Evolutionary conservation across 1,140 invertebrate genomes (phyloP).

Genomic region (Ostrea denselamellosa): DNA sequence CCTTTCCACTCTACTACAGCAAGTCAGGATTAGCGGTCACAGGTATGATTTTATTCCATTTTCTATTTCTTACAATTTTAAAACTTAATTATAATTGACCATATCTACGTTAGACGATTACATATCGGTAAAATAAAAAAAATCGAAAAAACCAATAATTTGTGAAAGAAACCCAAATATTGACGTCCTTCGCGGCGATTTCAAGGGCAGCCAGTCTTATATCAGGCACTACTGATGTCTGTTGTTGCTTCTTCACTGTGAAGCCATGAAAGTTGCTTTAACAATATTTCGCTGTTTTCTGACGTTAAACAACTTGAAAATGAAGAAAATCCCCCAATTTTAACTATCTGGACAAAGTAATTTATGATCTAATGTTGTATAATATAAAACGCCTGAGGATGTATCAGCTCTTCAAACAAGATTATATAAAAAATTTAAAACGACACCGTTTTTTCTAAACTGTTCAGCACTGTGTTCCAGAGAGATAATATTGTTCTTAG

Average conservation of each 20-base stretch:
- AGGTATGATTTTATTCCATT: not conserved
- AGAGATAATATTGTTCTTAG: not conserved
- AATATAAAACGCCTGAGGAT: not conserved
- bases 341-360: not conserved
- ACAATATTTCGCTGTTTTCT: not conserved
- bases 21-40: conserved; percentile 23
- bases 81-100: not conserved
- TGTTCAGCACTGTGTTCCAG: no score
- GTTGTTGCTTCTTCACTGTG: not conserved
- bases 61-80: not conserved
- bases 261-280: no score
- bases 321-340: not conserved
- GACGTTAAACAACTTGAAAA: not conserved
- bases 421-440: not conserved
- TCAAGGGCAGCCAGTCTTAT: not conserved
- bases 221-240: not conserved
- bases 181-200: not conserved
- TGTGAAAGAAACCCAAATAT: not conserved
- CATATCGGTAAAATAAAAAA: not conserved
- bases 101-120: not conserved
- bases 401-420: not conserved
- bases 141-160: conserved; percentile 1
- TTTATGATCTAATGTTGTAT: conserved; percentile 16
- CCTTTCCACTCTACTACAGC: not conserved
- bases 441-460: not conserved